Percentiles rank a stretch among this genome's conserved stretches.
Evolutionary conservation across 2,797 vertebrate genomes (phyloP).

Genomic region (Ibycter americanus): DNA sequence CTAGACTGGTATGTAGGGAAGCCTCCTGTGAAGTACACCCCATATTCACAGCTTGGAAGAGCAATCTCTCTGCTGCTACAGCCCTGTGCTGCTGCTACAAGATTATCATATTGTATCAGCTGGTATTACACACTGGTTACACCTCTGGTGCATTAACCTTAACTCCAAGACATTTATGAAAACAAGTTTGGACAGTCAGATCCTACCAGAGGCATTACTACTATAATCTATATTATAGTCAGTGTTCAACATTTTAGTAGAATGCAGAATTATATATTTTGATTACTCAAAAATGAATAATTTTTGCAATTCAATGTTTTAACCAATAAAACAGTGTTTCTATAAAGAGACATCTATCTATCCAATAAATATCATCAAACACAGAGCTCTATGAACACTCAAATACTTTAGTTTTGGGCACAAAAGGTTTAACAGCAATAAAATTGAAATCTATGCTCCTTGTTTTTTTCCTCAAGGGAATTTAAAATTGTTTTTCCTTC

Average conservation of each 20-base stretch:
- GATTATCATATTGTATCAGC: neutral
- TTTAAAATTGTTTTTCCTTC: conserved; percentile 11
- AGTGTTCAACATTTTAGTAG: conserved; percentile 63
- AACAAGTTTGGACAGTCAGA: conserved; percentile 12
- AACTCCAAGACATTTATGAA: conserved; percentile 48
- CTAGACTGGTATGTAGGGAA: neutral
- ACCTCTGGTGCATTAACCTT: conserved; percentile 36
- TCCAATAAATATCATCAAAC: conserved; percentile 21
- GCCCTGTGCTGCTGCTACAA: neutral
- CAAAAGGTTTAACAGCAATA: conserved; percentile 17
- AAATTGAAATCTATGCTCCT: conserved; percentile 11
- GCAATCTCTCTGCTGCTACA: neutral
- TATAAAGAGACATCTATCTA: conserved; percentile 52
- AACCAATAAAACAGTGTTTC: conserved; percentile 41
- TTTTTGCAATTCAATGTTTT: conserved; percentile 55
- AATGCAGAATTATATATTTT: conserved; percentile 33
- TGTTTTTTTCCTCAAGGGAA: neutral
- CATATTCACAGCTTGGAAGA: neutral
- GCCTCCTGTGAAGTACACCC: neutral
- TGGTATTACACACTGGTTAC: conserved; percentile 16
- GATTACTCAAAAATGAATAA: conserved; percentile 20
- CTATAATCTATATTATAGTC: conserved; percentile 34
- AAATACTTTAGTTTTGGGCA: conserved; percentile 45
- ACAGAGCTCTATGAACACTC: neutral
- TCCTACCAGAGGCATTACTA: conserved; percentile 1